Evolutionary conservation across 2,113 vertebrate genomes (phyloP).

Genomic region (Pithys albifrons): DNA sequence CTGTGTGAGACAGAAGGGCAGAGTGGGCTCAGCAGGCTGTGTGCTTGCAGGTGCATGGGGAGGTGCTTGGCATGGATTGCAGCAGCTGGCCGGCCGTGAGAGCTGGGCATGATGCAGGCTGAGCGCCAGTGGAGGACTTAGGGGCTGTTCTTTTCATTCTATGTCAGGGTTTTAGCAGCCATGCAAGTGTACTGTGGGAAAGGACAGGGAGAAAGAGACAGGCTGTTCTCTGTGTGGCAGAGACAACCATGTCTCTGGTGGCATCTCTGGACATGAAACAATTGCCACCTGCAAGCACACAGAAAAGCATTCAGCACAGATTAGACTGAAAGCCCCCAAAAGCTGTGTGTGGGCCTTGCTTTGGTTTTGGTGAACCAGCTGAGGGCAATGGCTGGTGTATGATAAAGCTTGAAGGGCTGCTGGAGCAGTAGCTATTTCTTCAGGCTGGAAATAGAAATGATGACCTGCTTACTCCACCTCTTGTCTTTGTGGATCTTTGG

Average conservation of each 20-base stretch:
- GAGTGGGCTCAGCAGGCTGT: neutral
- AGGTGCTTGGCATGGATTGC: neutral
- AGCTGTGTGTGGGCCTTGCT: neutral
- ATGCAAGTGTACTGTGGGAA: neutral
- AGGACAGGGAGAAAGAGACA: neutral
- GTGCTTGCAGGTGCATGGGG: accelerated
- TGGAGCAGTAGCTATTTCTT: neutral
- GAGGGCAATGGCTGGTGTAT: neutral
- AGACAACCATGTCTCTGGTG: neutral
- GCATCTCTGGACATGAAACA: neutral
- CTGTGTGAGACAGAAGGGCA: neutral
- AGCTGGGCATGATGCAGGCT: neutral
- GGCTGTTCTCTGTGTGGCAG: neutral
- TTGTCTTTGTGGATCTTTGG: neutral
- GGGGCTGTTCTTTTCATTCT: neutral
- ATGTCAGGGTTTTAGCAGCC: neutral
- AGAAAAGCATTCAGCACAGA: neutral
- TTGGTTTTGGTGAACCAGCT: neutral
- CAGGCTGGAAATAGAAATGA: neutral
- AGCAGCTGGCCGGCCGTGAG: neutral
- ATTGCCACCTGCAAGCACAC: neutral
- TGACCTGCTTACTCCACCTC: neutral
- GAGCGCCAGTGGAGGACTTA: neutral
- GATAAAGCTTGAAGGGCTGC: neutral
- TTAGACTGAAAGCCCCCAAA: neutral